Percentiles rank a stretch among this genome's conserved stretches.
phyloP scores from a whole-genome alignment of 2,888 invertebrate genomes.

The Leucozona laternaria region DNA sequence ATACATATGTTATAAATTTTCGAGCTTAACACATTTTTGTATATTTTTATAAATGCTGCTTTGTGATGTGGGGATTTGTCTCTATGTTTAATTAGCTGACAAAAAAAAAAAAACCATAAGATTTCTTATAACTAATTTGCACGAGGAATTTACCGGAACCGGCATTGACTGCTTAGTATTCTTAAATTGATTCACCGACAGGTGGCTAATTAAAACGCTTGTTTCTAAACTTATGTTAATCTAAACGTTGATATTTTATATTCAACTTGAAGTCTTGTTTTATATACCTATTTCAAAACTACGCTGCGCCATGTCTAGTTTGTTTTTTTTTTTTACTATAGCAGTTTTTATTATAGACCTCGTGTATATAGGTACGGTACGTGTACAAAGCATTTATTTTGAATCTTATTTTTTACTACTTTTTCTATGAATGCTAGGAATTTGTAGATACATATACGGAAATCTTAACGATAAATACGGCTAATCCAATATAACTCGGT shows the following conservation, averaged over 20 bases:
- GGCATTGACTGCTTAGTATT: constrained; percentile 27
- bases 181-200: constrained; percentile 31
- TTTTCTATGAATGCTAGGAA: neutral
- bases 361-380: neutral
- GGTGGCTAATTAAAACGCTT: constrained; percentile 40
- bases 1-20: neutral
- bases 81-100: neutral
- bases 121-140: constrained; percentile 6
- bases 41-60: neutral
- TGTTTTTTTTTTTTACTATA: neutral
- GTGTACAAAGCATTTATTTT: neutral
- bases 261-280: constrained; percentile 18
- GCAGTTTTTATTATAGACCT: neutral
- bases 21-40: neutral
- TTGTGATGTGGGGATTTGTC: neutral
- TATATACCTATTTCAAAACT: constrained; percentile 11
- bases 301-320: constrained; percentile 25
- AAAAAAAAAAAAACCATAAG: neutral
- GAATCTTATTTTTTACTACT: neutral
- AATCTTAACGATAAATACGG: neutral
- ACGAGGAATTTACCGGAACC: constrained; percentile 31
- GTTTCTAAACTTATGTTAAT: constrained; percentile 39
- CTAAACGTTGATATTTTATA: constrained; percentile 18
- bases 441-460: neutral
- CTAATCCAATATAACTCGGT: neutral